phyloP scores from a whole-genome alignment of 1,140 invertebrate genomes.

The Dryas iulia region DNA sequence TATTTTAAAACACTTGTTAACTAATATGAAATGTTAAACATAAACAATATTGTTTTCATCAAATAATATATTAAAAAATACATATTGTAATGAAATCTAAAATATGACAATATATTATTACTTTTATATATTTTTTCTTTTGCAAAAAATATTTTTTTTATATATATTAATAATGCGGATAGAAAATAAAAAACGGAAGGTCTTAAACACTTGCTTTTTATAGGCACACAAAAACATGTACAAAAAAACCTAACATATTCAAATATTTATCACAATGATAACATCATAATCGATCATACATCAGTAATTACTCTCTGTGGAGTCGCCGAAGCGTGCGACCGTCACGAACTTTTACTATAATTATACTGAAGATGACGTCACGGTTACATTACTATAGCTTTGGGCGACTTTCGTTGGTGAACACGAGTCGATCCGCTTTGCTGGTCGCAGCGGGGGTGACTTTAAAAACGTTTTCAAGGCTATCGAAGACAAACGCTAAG shows the following conservation, averaged over 20 bases:
- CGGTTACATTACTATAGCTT: conserved; percentile 33
- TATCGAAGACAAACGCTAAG: not conserved
- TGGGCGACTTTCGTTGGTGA: conserved; percentile 33
- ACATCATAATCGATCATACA: not conserved
- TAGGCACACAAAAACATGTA: too few species aligned
- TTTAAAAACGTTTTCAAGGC: not conserved
- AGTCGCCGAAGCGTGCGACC: conserved; percentile 41
- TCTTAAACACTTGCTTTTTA: too few species aligned
- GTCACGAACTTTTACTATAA: conserved; percentile 54
- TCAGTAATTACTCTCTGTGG: not conserved
- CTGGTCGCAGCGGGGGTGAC: conserved; percentile 34
- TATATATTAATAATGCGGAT: too few species aligned
- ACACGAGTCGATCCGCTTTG: conserved; percentile 32
- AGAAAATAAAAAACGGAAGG: too few species aligned
- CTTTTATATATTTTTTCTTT: too few species aligned
- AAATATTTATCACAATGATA: not conserved
- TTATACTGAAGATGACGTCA: conserved; percentile 41
- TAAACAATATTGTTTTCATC: too few species aligned
- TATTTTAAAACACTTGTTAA: too few species aligned
- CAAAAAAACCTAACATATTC: not conserved
- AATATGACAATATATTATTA: too few species aligned
- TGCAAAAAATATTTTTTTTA: too few species aligned
- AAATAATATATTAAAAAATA: too few species aligned
- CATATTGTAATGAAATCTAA: too few species aligned
- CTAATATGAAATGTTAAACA: too few species aligned